phyloP scores from a whole-genome alignment of 2,888 invertebrate species.

The Sturmia bella region DNA sequence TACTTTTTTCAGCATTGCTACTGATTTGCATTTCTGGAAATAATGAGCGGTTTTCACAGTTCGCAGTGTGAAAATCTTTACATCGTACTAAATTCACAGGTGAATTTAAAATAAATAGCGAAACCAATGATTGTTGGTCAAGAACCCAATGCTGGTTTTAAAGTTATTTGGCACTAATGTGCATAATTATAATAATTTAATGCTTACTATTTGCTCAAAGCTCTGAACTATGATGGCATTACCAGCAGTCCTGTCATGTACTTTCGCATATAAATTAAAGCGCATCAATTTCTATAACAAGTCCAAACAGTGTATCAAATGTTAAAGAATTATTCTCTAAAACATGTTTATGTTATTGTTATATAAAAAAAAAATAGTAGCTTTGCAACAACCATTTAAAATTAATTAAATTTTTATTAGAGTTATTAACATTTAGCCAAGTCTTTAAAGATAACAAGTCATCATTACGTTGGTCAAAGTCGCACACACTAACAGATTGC shows the following conservation, averaged over 20 bases:
- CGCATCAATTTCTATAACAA: conserved; percentile 12
- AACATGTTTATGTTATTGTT: not conserved
- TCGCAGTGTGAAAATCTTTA: too few species aligned
- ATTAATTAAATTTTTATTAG: not conserved
- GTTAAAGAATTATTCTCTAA: not conserved
- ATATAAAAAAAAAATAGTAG: not conserved
- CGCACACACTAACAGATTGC: conserved; percentile 18
- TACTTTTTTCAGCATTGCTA: not conserved
- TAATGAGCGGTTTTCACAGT: too few species aligned
- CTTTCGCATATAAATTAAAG: not conserved
- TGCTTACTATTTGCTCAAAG: too few species aligned
- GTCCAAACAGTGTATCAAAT: conserved; percentile 1
- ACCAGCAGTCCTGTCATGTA: too few species aligned
- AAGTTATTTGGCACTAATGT: too few species aligned
- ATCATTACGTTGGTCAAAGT: conserved; percentile 4
- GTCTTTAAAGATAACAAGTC: not conserved
- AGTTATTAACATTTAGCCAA: conserved; percentile 21
- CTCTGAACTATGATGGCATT: too few species aligned
- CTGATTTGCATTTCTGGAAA: not conserved
- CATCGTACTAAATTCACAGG: too few species aligned
- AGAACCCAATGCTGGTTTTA: too few species aligned
- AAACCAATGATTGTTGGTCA: not conserved
- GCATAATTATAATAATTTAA: too few species aligned
- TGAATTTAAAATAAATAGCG: not conserved
- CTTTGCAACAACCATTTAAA: conserved; percentile 4